These are phyloP conservation scores for Porites lutea DNA, from an alignment of 64 coral and sea anemone species.

Conservation along the genomic window DNA sequence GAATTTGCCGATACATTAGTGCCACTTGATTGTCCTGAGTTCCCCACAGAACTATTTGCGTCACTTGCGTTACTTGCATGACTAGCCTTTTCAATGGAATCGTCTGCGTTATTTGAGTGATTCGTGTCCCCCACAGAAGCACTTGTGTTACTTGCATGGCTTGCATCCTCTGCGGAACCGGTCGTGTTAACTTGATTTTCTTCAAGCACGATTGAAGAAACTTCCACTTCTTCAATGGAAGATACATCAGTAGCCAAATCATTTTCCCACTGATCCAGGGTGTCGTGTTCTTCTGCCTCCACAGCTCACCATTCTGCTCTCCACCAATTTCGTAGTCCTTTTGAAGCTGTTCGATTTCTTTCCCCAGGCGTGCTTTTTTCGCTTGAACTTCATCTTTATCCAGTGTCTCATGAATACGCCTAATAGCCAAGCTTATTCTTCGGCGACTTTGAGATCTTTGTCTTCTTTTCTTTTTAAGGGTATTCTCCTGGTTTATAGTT, in stretches of 20 bases:
- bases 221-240: slow-evolving; percentile 1
- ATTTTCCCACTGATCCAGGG: not conserved
- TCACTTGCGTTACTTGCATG: not conserved
- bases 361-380: not conserved
- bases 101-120: not conserved
- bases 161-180: not conserved
- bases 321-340: not conserved
- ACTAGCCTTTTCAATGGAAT: not conserved
- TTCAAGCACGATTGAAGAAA: not conserved
- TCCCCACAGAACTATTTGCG: no score
- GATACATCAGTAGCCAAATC: not conserved
- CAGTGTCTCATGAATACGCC: not conserved
- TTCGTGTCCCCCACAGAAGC: not conserved
- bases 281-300: not conserved
- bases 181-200: not conserved
- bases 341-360: not conserved
- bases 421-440: not conserved
- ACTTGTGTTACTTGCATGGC: not conserved
- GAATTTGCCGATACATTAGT: no score
- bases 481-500: not conserved
- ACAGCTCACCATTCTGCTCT: not conserved
- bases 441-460: not conserved
- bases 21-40: no score
- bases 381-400: slow-evolving; percentile 5
- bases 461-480: not conserved